Evolutionary conservation across 2,113 vertebrate species (phyloP).

Genomic region (Alces alces): DNA sequence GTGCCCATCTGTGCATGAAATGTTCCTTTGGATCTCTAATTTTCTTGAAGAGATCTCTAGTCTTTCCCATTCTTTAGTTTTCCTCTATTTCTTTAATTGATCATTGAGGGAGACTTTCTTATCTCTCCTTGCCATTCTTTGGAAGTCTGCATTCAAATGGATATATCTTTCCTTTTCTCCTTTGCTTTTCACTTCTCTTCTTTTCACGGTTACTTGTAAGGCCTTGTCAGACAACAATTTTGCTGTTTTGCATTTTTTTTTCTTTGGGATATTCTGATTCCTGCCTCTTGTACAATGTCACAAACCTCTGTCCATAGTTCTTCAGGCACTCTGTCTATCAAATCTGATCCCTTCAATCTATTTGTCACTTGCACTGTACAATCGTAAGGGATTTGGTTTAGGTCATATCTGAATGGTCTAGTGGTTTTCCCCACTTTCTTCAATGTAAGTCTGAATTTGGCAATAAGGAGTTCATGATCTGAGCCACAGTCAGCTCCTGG

Average conservation of each 20-base stretch:
- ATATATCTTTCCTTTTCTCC: background rate
- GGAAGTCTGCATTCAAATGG: background rate
- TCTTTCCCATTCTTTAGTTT: background rate
- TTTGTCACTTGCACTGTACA: background rate
- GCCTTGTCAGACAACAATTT: fast-evolving
- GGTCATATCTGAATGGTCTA: background rate
- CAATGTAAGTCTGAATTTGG: background rate
- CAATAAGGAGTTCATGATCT: background rate
- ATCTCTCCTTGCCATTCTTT: background rate
- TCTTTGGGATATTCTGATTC: background rate
- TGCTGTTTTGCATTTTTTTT: background rate
- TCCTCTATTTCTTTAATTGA: background rate
- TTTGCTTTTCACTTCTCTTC: background rate
- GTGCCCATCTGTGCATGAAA: background rate
- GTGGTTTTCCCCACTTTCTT: background rate
- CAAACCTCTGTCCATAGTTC: background rate
- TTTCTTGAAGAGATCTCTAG: background rate
- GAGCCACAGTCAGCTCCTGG: background rate
- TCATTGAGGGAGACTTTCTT: background rate
- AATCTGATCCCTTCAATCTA: background rate
- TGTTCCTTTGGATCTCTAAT: background rate
- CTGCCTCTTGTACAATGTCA: background rate
- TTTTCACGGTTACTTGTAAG: background rate
- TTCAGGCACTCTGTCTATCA: background rate
- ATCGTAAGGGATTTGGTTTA: background rate